phyloP scores from a whole-genome alignment of 2,888 invertebrate species.

The Aspidapion aeneum region DNA sequence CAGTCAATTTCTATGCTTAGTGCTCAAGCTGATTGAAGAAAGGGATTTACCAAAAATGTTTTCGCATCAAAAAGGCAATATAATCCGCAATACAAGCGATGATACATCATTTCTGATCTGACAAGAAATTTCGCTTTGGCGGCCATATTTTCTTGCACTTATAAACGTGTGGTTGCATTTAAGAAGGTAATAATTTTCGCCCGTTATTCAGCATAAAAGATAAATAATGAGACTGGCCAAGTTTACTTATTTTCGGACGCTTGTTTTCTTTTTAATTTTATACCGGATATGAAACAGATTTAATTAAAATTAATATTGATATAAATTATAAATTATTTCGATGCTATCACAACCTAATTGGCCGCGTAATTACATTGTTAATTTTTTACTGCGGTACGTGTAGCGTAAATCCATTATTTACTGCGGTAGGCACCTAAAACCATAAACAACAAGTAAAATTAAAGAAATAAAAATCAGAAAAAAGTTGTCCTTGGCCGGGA shows the following conservation, averaged over 20 bases:
- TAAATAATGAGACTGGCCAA: neutral
- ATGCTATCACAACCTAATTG: no score
- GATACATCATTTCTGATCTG: neutral
- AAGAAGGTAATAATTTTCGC: neutral
- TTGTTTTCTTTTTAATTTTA: neutral
- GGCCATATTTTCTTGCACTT: neutral
- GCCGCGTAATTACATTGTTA: no score
- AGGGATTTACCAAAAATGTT: neutral
- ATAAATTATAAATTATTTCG: no score
- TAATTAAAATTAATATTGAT: no score
- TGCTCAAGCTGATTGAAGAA: neutral
- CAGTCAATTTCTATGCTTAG: no score
- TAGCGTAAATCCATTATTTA: no score
- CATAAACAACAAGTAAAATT: no score
- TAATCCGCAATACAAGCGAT: neutral
- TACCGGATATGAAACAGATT: neutral
- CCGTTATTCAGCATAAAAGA: neutral
- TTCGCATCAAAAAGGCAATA: neutral
- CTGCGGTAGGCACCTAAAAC: no score
- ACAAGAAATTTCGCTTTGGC: neutral
- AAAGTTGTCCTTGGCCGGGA: no score
- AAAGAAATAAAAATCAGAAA: no score
- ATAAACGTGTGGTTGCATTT: neutral
- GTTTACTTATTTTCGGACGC: neutral
- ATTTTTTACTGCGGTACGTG: no score